Evolutionary conservation across 2,113 vertebrate species (phyloP), one percentile per base, ranked within the genome.

Genomic region (Crotalus tigris): DNA sequence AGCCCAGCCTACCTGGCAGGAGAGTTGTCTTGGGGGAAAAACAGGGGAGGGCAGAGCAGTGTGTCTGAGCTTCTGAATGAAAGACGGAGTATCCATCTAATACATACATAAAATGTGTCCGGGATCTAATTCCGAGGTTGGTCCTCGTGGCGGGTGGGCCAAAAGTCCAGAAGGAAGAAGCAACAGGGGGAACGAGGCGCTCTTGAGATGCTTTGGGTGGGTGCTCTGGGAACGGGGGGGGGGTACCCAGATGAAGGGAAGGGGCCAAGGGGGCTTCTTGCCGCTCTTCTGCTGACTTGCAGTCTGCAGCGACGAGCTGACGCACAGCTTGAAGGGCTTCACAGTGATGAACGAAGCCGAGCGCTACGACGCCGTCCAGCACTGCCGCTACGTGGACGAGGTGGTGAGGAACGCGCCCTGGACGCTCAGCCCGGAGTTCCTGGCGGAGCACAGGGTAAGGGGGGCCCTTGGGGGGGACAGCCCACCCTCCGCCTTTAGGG

Each of bases 291-390:
- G 54, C 87, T 2, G 92, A 90, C 85, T 91, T 93, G 39, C 95
- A 99, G 99, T 99, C 95, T 99, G 99, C 98, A 99, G 99, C 11
- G 99, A 99, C 54, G 99, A 99, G 92, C 98, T 99, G 86, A 99
- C 99, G 1, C 99, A 99, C 97, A 99, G 98, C 97, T 98, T 99
- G 96, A 99, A 99, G 97, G 99, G 99, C 96, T 99, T 99, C 98
- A 99, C 99, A 0, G 99, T 99, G 92, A 99, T 99, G 99, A 99
- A 99, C 0, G 99, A 99, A 44, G 99, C 98, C 0, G 99, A 99
- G 94, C 98, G 99, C 64, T 99, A 99, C 0, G 99, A 99, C 0
- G 99, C 99, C 0, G 97, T 99, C 89, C 98, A 98, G 95, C 99
- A 99, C 94, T 99, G 99, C 95, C 99, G 99, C 96, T 99, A 99